Percentiles rank a stretch among this genome's conserved stretches.
phyloP scores from a whole-genome alignment of 2,113 vertebrate species.

The Dasyurus viverrinus region DNA sequence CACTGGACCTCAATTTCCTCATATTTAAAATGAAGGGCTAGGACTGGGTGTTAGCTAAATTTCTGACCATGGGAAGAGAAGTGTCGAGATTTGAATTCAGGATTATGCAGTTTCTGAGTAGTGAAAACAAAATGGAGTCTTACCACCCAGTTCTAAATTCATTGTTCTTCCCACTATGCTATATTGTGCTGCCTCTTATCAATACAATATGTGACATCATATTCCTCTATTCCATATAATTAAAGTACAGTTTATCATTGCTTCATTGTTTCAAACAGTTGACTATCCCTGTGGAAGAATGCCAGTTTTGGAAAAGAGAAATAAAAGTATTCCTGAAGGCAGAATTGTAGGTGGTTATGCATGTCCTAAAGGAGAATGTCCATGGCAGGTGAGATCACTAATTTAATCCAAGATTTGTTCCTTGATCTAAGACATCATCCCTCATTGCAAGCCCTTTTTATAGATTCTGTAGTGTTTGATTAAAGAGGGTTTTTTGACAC shows the following conservation, averaged over 20 bases:
- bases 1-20: not conserved
- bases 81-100: not conserved
- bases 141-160: not conserved
- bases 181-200: not conserved
- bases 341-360: constrained; percentile 88
- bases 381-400: constrained; percentile 90
- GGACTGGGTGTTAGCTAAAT: not conserved
- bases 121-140: not conserved
- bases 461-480: not conserved
- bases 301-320: constrained; percentile 79
- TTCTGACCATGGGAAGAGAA: not conserved
- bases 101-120: not conserved
- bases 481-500: not conserved
- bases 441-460: not conserved
- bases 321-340: constrained; percentile 1
- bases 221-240: not conserved
- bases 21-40: not conserved
- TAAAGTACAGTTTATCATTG: not conserved
- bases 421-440: too few species aligned
- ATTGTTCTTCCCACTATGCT: not conserved
- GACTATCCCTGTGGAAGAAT: constrained; percentile 88
- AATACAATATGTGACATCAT: not conserved
- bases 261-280: constrained; percentile 74
- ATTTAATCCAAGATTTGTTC: not conserved
- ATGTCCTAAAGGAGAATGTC: constrained; percentile 91